phyloP scores from a whole-genome alignment of 2,113 vertebrate genomes.

The Girardinichthys multiradiatus region DNA sequence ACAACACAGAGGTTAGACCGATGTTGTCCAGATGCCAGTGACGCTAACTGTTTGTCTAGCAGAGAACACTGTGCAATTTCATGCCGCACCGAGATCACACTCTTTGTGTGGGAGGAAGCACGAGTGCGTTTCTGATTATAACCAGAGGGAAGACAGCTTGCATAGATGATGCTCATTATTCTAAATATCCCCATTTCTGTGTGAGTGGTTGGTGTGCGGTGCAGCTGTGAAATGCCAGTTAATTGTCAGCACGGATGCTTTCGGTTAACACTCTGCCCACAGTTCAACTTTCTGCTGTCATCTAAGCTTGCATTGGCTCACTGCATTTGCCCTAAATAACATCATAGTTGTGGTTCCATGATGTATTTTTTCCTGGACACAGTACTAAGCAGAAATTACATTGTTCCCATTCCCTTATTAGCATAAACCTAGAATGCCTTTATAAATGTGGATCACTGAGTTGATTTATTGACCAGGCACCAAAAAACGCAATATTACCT shows the following conservation, averaged over 20 bases:
- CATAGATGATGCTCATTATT: slow-evolving; percentile 51
- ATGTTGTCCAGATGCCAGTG: slow-evolving; percentile 45
- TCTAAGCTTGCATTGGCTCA: slow-evolving; percentile 14
- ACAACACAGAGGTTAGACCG: slow-evolving; percentile 31
- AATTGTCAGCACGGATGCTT: slow-evolving; percentile 29
- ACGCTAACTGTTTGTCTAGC: slow-evolving; percentile 19
- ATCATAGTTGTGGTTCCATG: background rate
- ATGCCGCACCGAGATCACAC: slow-evolving; percentile 22
- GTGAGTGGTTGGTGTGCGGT: slow-evolving; percentile 16
- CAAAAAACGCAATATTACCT: slow-evolving; percentile 14
- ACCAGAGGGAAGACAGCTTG: slow-evolving; percentile 59
- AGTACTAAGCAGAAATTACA: slow-evolving; percentile 30
- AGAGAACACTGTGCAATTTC: slow-evolving; percentile 2
- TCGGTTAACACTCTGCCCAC: slow-evolving; percentile 18
- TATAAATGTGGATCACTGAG: slow-evolving; percentile 10
- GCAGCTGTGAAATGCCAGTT: slow-evolving; percentile 9
- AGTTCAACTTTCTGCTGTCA: slow-evolving; percentile 33
- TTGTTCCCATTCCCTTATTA: slow-evolving; percentile 17
- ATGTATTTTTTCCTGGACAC: slow-evolving; percentile 5
- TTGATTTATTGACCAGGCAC: slow-evolving; percentile 27
- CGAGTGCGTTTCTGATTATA: slow-evolving; percentile 50
- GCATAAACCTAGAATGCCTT: slow-evolving; percentile 35
- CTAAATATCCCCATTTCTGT: slow-evolving; percentile 31
- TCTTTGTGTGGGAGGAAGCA: slow-evolving; percentile 53
- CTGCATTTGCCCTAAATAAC: background rate